Evolutionary conservation across 2,113 vertebrate genomes (phyloP).

Genomic region (Semnornis frantzii): DNA sequence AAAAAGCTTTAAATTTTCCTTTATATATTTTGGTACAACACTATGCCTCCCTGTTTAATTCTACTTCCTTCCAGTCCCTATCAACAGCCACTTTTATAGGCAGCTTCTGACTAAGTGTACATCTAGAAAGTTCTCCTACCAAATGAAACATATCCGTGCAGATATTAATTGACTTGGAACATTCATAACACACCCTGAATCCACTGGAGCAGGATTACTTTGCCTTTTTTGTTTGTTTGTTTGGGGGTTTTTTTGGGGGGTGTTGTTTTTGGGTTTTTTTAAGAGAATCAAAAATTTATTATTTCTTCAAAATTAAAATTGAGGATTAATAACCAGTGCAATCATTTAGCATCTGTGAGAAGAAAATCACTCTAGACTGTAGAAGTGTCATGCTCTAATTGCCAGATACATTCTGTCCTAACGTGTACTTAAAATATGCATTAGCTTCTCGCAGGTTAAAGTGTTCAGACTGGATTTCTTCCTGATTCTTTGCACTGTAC

Average conservation of each 20-base stretch:
- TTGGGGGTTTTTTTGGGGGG: too few species aligned
- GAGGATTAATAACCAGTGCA: background rate
- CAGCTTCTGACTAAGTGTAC: conserved; percentile 23
- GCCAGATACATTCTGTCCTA: background rate
- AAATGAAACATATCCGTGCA: background rate
- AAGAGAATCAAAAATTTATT: background rate
- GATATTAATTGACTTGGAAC: background rate
- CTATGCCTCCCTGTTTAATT: conserved; percentile 6
- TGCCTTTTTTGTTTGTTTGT: too few species aligned
- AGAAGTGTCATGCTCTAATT: background rate
- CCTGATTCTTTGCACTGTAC: background rate
- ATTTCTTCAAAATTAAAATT: background rate
- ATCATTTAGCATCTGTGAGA: background rate
- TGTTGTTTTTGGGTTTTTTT: too few species aligned
- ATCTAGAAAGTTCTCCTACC: conserved; percentile 8
- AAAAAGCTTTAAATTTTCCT: conserved; percentile 58
- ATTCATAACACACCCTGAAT: background rate
- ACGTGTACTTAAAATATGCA: background rate
- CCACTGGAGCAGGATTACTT: background rate
- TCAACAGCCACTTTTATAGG: conserved; percentile 33
- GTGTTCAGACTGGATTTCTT: background rate
- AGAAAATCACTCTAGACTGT: background rate
- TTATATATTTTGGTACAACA: conserved; percentile 47
- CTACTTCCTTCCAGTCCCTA: background rate
- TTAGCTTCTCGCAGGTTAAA: background rate